Evolutionary conservation across 2,113 vertebrate species (phyloP).

Genomic region (Laticauda laticaudata): DNA sequence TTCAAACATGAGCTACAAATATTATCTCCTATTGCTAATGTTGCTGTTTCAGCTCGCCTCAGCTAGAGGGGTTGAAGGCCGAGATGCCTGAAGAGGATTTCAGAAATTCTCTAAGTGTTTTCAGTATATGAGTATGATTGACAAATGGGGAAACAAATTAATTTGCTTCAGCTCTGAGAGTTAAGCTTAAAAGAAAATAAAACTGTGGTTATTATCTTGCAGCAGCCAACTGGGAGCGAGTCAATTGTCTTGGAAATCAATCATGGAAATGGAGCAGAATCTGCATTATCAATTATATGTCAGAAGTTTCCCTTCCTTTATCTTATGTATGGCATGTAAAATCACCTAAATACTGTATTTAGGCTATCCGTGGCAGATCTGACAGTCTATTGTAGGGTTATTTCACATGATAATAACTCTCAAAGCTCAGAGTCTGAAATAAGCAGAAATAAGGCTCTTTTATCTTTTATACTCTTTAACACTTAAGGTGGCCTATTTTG

Average conservation of each 20-base stretch:
- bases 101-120: background rate
- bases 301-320: background rate
- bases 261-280: slow-evolving; percentile 4
- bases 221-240: background rate
- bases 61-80: background rate
- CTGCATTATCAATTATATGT: slow-evolving; percentile 26
- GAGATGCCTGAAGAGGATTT: background rate
- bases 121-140: background rate
- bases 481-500: slow-evolving; percentile 6
- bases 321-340: background rate
- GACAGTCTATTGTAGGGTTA: slow-evolving; percentile 11
- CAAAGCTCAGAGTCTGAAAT: background rate
- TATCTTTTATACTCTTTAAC: slow-evolving; percentile 24
- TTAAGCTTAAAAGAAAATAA: background rate
- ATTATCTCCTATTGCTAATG: background rate
- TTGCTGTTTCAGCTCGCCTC: background rate
- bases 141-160: background rate
- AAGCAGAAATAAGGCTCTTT: slow-evolving; percentile 21
- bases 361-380: slow-evolving; percentile 26
- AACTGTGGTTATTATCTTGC: background rate
- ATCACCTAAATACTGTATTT: slow-evolving; percentile 25
- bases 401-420: background rate
- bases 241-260: slow-evolving; percentile 4
- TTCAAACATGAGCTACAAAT: background rate
- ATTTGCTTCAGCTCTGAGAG: background rate